phyloP scores from a whole-genome alignment of 1,140 invertebrate species.

The Drosophila ercepeae region DNA sequence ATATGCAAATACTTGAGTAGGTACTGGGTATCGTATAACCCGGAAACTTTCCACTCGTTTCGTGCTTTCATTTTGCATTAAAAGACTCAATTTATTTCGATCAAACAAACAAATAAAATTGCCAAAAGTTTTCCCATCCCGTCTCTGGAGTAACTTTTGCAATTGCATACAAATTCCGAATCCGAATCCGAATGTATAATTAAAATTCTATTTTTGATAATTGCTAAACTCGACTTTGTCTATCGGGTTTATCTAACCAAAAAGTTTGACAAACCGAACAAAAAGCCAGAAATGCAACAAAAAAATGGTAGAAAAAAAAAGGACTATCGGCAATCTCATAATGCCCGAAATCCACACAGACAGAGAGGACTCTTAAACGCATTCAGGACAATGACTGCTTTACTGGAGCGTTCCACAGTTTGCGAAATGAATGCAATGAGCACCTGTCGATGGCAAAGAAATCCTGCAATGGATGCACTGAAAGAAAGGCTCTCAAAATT shows the following conservation, averaged over 20 bases:
- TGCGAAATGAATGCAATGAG: conserved; percentile 35
- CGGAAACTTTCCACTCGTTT: background rate
- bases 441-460: conserved; percentile 37
- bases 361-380: background rate
- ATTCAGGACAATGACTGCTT: conserved; percentile 33
- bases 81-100: conserved; percentile 3
- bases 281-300: background rate
- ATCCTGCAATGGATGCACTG: background rate
- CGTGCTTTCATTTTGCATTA: no score
- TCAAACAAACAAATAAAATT: conserved; percentile 14
- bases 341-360: conserved; percentile 4
- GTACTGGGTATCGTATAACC: no score
- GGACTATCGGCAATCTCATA: conserved; percentile 11
- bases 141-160: conserved; percentile 13
- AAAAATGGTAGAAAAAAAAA: conserved; percentile 11
- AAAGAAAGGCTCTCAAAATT: background rate
- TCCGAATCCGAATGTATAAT: conserved; percentile 40
- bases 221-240: conserved; percentile 28
- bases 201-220: conserved; percentile 50
- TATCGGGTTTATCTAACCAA: background rate
- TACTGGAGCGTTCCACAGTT: conserved; percentile 9
- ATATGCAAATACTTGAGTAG: no score
- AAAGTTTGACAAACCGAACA: conserved; percentile 23
- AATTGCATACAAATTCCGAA: conserved; percentile 22
- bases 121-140: conserved; percentile 10